A percentile compares a stretch with the other conserved stretches of the same genome.
phyloP scores from a whole-genome alignment of 2,797 vertebrate genomes.

The Sebastes steindachneri region DNA sequence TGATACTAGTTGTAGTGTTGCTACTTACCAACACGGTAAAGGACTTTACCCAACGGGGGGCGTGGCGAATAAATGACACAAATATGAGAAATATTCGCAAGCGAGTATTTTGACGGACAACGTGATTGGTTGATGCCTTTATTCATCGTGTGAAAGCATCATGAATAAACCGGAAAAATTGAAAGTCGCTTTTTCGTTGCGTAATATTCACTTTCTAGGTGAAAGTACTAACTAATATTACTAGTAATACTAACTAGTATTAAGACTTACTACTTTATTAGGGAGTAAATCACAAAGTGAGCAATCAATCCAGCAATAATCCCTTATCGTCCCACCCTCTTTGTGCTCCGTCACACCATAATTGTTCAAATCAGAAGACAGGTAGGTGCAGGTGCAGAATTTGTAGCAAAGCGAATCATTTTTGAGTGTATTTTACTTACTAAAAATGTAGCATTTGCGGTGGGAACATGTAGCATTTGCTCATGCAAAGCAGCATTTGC shows the following conservation, averaged over 20 bases:
- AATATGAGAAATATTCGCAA: accelerated
- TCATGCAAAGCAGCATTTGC: too few species aligned
- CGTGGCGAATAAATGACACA: accelerated
- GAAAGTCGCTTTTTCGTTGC: accelerated
- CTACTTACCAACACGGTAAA: neutral
- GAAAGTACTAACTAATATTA: too few species aligned
- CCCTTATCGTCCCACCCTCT: neutral
- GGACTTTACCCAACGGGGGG: too few species aligned
- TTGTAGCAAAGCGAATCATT: accelerated
- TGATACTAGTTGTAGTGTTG: neutral
- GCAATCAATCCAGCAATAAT: neutral
- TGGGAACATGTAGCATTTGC: too few species aligned
- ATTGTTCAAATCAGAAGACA: neutral
- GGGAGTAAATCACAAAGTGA: neutral
- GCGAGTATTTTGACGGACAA: too few species aligned
- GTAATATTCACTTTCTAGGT: accelerated
- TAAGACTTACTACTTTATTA: neutral
- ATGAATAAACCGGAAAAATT: too few species aligned
- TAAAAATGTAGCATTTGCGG: accelerated
- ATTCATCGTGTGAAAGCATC: too few species aligned
- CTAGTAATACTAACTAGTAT: too few species aligned
- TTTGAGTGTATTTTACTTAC: too few species aligned
- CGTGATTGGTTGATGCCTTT: too few species aligned
- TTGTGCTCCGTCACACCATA: neutral
- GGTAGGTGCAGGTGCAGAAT: neutral